Evolutionary conservation across 2,113 vertebrate genomes (phyloP), one percentile per base, ranked within the genome.

Genomic region (Hippocampus mohnikei): DNA sequence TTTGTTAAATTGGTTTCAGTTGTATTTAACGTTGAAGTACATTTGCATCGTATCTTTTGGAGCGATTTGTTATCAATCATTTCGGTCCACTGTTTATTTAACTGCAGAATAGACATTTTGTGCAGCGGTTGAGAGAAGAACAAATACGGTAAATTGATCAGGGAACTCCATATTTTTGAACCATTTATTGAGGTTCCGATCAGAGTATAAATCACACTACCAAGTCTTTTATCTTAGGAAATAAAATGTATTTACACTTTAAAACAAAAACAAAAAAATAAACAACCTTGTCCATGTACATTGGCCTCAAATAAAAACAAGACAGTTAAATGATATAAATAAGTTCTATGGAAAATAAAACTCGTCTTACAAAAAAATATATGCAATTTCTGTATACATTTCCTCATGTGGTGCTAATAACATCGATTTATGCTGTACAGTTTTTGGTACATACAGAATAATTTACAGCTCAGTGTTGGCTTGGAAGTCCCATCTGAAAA

Each of bases 301-400:
- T 88, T 59, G 77, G 77, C 85, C 88, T 86, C 84, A 96, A 91
- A 91, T 90, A 86, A 91, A 96, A 98, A 94, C 93, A 93, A 65
- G 92, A 95, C 93, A 90, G 93, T 60, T 93, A 92, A 96, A 95
- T 97, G 86, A 91, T 89, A 91, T 91, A 91, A 91, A 91, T 91
- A 91, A 88, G 89, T 89, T 91, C 89, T 89, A 91, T 91, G 89
- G 87, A 91, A 91, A 91, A 91, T 91, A 91, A 91, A 91, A 91
- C 88, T 85, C 93, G 93, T 95, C 92, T 96, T 96, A 97, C 94
- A 94, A 96, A 95, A 65, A 95, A 95, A 91, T 91, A 91, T 89
- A 94, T 95, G 93, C 94, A 88, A 93, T 94, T 93, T 95, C 92
- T 95, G 94, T 95, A 95, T 94, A 95, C 95, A 95, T 95, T 94